These are phyloP conservation scores for Meloe dianella DNA, from an alignment of 2,888 invertebrate species.

Conservation along the genomic window DNA sequence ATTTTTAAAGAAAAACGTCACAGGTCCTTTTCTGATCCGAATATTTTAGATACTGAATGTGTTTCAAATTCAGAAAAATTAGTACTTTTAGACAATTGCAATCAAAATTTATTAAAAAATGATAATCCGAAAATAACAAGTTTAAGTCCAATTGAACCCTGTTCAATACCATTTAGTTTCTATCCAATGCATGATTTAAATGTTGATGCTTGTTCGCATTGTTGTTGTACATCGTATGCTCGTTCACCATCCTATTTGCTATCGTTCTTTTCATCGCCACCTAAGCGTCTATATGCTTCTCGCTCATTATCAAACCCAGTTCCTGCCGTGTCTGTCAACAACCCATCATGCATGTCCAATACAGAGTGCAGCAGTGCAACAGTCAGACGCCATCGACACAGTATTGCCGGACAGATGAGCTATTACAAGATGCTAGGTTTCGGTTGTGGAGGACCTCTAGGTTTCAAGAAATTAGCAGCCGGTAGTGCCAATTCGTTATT, in stretches of 20 bases:
- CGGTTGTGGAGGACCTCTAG: slow-evolving; percentile 66
- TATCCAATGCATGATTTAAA: slow-evolving; percentile 46
- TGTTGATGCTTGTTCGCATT: slow-evolving; percentile 26
- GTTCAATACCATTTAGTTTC: slow-evolving; percentile 49
- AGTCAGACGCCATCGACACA: slow-evolving; percentile 87
- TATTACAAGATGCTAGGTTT: slow-evolving; percentile 90
- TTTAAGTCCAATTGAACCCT: slow-evolving; percentile 46
- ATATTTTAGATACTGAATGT: slow-evolving; percentile 52
- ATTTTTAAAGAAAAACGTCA: slow-evolving; percentile 34
- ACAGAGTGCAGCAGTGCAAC: slow-evolving; percentile 51
- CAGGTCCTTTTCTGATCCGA: slow-evolving; percentile 58
- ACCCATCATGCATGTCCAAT: slow-evolving; percentile 55
- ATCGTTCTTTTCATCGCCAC: slow-evolving; percentile 52
- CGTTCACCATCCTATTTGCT: slow-evolving; percentile 51
- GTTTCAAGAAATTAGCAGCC: slow-evolving; percentile 66
- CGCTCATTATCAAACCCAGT: slow-evolving; percentile 53
- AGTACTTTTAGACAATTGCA: slow-evolving; percentile 46
- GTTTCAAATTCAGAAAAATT: slow-evolving; percentile 41
- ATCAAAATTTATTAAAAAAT: slow-evolving; percentile 39
- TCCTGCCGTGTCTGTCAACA: slow-evolving; percentile 43
- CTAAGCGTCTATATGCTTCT: slow-evolving; percentile 37
- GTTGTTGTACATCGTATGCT: slow-evolving; percentile 43
- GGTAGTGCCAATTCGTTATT: slow-evolving; percentile 85
- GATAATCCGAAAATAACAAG: slow-evolving; percentile 23
- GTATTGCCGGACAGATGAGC: slow-evolving; percentile 94